These are phyloP conservation scores for Pangasius sanitwongsei DNA, from an alignment of 2,797 vertebrate species.

Conservation along the genomic window DNA sequence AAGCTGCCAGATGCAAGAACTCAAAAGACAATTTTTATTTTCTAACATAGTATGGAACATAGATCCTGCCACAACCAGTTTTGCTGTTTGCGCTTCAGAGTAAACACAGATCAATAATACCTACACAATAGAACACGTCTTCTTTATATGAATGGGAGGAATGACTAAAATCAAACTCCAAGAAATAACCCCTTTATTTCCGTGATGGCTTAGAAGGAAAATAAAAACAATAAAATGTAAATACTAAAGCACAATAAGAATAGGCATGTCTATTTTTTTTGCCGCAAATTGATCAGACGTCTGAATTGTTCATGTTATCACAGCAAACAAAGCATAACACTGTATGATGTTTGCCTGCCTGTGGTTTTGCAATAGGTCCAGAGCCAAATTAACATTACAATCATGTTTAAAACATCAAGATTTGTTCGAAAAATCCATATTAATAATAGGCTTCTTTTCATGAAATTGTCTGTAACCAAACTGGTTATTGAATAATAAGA, in stretches of 20 bases:
- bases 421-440: neutral
- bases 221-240: neutral
- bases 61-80: neutral
- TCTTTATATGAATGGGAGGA: neutral
- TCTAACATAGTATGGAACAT: neutral
- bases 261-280: neutral
- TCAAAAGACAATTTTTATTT: neutral
- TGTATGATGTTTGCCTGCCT: neutral
- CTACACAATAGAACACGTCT: neutral
- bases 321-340: neutral
- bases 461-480: neutral
- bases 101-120: slow-evolving; percentile 1
- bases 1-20: neutral
- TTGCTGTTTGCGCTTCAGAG: neutral
- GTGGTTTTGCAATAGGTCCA: neutral
- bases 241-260: neutral
- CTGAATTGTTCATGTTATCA: neutral
- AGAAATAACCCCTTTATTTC: neutral
- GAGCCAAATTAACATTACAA: neutral
- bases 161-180: neutral
- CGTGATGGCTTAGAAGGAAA: neutral
- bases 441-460: neutral
- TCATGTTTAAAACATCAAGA: neutral
- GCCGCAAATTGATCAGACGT: neutral
- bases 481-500: neutral